Base-by-base conservation (phyloP, 2,888 invertebrate species). In the Liopterus haemorrhoidalis region DNA sequence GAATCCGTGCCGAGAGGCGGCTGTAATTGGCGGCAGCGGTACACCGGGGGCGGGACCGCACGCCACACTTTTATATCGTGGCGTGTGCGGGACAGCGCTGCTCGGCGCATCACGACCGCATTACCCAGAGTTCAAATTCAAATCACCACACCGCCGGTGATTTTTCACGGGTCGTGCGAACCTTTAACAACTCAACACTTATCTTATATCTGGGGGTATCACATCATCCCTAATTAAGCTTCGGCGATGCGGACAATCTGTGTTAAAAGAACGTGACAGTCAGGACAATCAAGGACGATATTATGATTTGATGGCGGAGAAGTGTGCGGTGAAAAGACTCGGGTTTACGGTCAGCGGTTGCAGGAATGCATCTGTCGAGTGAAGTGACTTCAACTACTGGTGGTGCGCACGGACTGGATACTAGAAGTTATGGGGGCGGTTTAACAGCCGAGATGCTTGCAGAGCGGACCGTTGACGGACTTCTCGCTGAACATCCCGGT, bases 391-490 rank as follows among this genome's bases (percentile, higher is more conserved):
- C 83, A 41, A 82, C 83, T 47, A 82, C 82, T 44, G 66, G 67
- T 57, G 63, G 64, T 55, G 64, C 64, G 54, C 63, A 67, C 55
- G n/a, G n/a, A n/a, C n/a, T n/a, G n/a, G n/a, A n/a, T 44, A 50
- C 46, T 27, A 45, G 39, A 42, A 46, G 41, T 50, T 50, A 49
- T 50, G 49, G 41, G 19, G 51, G 55, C 49, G 60, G 59, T 49
- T 83, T 90, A 81, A 90, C 89, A 55, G 89, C 89, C 6, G 90
- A 90, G 68, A 90, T 90, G 65, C 74, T 91, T 57, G 88, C 90
- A 5, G 91, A 90, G 69, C 73, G 90, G 54, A 87, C 90, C 5
- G 73, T 91, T 49, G 89, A 88, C 38, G 89, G 89, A 65, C 85
- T 90, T 62, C 71, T 90, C 52, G 86, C 88, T 48, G 91, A 91